Evolutionary conservation across 2,797 vertebrate species (phyloP).

Genomic region (Spheniscus humboldti): DNA sequence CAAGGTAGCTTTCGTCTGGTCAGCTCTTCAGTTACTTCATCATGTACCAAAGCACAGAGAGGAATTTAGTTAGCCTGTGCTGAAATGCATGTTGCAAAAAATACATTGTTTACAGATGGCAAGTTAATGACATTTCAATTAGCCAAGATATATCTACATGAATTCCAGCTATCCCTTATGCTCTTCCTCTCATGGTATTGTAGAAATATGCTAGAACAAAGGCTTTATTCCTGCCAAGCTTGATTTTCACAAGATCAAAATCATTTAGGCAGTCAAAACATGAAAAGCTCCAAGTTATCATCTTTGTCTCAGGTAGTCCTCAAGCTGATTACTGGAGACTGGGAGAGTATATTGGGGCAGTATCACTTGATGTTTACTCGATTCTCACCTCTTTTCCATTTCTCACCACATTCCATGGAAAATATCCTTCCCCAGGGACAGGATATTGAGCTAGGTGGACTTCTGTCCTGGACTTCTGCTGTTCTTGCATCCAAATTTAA

Average conservation of each 20-base stretch:
- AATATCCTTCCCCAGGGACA: background rate
- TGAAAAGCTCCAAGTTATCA: background rate
- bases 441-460: background rate
- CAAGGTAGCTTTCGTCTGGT: background rate
- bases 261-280: background rate
- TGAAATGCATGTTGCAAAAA: background rate
- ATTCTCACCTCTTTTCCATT: background rate
- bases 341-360: background rate
- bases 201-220: background rate
- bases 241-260: background rate
- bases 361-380: background rate
- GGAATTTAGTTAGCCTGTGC: background rate
- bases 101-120: background rate
- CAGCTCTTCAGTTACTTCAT: background rate
- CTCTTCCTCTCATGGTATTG: background rate
- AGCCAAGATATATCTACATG: background rate
- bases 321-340: background rate
- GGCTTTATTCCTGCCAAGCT: background rate
- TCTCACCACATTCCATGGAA: too few relatives aligned
- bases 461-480: background rate
- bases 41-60: background rate
- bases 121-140: background rate
- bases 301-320: background rate
- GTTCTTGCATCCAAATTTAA: background rate
- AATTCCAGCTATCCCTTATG: background rate